These are phyloP conservation scores for Nomada ferruginata DNA, from an alignment of 2,888 invertebrate genomes.

Conservation along the genomic window DNA sequence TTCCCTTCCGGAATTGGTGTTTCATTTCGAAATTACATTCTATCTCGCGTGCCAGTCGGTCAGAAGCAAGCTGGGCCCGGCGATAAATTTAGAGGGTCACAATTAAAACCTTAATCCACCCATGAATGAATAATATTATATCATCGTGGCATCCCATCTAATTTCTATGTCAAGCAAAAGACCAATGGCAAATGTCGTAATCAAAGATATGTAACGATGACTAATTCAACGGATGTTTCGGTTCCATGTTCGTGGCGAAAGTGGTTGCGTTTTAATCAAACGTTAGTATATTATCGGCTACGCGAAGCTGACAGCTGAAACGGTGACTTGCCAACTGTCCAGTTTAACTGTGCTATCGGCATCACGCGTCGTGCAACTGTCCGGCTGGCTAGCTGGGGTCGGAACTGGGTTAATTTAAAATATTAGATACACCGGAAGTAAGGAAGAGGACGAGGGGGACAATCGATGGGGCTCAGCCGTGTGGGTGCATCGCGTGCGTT, in stretches of 20 bases:
- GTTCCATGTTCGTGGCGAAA: conserved; percentile 31
- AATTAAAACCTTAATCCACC: conserved; percentile 51
- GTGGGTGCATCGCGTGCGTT: conserved; percentile 42
- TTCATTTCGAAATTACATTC: conserved; percentile 58
- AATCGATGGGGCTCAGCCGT: conserved; percentile 32
- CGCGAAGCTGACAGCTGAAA: conserved; percentile 35
- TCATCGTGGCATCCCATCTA: neutral
- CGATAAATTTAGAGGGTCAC: conserved; percentile 42
- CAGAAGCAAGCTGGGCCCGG: neutral
- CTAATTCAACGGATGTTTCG: conserved; percentile 4
- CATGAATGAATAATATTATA: conserved; percentile 48
- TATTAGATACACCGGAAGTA: conserved; percentile 76
- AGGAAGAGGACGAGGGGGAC: conserved; percentile 29
- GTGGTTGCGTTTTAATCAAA: conserved; percentile 21
- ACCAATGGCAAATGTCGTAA: neutral
- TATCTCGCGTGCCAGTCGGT: conserved; percentile 25
- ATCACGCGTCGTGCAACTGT: conserved; percentile 49
- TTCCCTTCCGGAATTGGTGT: conserved; percentile 48
- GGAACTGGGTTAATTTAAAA: conserved; percentile 76
- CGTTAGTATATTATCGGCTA: conserved; percentile 35
- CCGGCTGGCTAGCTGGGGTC: conserved; percentile 58
- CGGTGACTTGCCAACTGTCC: conserved; percentile 40
- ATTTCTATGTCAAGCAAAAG: neutral
- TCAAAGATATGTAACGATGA: neutral
- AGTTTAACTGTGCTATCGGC: conserved; percentile 57